Evolutionary conservation across 2,797 vertebrate genomes (phyloP), one percentile per base, ranked within the genome.

Genomic region (Enteromius paludinosus): DNA sequence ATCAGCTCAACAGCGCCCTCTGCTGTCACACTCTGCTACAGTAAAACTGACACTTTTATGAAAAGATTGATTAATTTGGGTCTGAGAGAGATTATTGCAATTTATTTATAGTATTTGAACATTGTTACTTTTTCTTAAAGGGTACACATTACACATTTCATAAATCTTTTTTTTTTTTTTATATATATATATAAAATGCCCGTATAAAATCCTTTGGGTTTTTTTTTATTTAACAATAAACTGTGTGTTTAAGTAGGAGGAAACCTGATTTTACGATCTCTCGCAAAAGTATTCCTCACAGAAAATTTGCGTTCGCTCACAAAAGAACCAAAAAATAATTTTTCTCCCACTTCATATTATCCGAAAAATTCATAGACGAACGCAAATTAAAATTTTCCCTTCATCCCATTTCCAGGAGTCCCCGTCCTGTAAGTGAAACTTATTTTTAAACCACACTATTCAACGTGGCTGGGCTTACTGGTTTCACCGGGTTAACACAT

Each of bases 1-100:
- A 70, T 11, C 3, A n/a, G 66, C 28, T 25, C 28, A 38, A 81
- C 56, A 20, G n/a, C 23, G 69, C n/a, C 69, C 56, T 35, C 79
- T 81, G 56, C 69, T 73, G 79, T 64, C 5, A 38, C 23, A 49
- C 33, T 5, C 1, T 28, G 18, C 9, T 1, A 4, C 17, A 23
- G 10, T 54, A 2, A 35, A 4, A 17, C 52, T 52, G 69, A 0
- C 41, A 15, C 7, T 43, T 23, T 43, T 43, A 17, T 69, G 12
- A 25, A 69, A 8, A 3, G 5, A 20, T 0, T 20, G 68, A 71
- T 41, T 41, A 2, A 30, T 20, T 70, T 71, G 25, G 30, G 43
- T 20, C 2, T 20, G 25, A 49, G 25, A 68, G 35, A 72, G 2
- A 20, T 28, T 49, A 71, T 30, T 30, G 17, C 2, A 17, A 18